phyloP scores from a whole-genome alignment of 2,113 vertebrate genomes.

The Triplophysa rosa region DNA sequence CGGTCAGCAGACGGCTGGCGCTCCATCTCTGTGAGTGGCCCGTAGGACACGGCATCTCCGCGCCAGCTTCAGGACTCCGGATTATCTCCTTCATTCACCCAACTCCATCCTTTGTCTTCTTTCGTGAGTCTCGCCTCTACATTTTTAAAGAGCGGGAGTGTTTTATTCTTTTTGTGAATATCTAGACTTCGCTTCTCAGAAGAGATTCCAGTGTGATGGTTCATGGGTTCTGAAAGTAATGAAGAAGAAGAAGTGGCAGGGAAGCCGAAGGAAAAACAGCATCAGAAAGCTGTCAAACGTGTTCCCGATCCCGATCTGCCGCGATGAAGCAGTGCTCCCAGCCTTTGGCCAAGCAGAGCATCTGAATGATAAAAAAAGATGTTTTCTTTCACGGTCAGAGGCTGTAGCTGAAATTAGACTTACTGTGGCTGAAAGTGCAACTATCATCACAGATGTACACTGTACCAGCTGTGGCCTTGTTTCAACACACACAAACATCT shows the following conservation, averaged over 20 bases:
- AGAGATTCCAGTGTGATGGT: neutral
- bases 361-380: slow-evolving; percentile 19
- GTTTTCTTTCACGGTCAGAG: slow-evolving; percentile 15
- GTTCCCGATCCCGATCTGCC: neutral
- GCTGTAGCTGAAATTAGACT: slow-evolving; percentile 31
- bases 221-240: neutral
- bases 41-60: neutral
- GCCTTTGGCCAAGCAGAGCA: neutral
- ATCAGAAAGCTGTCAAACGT: neutral
- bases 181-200: neutral
- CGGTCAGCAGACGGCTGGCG: slow-evolving; percentile 29
- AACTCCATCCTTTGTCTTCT: neutral
- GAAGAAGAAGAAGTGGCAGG: neutral
- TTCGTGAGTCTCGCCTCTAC: neutral
- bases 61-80: neutral
- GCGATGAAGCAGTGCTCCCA: neutral
- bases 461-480: slow-evolving; percentile 47
- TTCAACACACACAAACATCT: slow-evolving; percentile 6
- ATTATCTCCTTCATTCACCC: neutral
- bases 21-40: slow-evolving; percentile 10
- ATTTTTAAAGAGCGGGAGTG: neutral
- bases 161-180: slow-evolving; percentile 8
- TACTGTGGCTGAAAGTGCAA: slow-evolving; percentile 35
- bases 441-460: slow-evolving; percentile 17
- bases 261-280: neutral